phyloP scores from a whole-genome alignment of 1,140 invertebrate species.

The Hydropsyche tenuis region DNA sequence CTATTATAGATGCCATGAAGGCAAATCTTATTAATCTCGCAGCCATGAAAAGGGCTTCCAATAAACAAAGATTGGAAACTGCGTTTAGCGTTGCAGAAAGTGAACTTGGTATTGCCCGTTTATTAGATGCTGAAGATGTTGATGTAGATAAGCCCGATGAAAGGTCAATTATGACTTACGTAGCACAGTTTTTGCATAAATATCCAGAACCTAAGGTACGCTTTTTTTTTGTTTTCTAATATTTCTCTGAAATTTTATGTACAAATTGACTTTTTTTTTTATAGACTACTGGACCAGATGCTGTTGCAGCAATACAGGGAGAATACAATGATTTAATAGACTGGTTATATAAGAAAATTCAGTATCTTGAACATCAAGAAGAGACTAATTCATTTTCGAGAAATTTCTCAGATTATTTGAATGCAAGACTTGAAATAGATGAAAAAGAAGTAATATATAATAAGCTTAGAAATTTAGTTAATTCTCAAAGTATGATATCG shows the following conservation, averaged over 20 bases:
- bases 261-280: slow-evolving; percentile 52
- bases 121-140: slow-evolving; percentile 96
- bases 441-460: slow-evolving; percentile 72
- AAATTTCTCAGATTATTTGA: slow-evolving; percentile 73
- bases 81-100: slow-evolving; percentile 93
- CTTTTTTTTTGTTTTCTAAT: slow-evolving; percentile 14
- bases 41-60: slow-evolving; percentile 77
- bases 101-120: slow-evolving; percentile 89
- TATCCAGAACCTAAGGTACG: slow-evolving; percentile 82
- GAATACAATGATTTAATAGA: slow-evolving; percentile 80
- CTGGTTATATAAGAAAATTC: slow-evolving; percentile 82
- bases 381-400: slow-evolving; percentile 70
- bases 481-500: slow-evolving; percentile 77
- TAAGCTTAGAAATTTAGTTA: slow-evolving; percentile 76
- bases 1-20: slow-evolving; percentile 94
- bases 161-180: slow-evolving; percentile 99
- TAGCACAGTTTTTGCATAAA: slow-evolving; percentile 97
- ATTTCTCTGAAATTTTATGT: background rate
- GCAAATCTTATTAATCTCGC: slow-evolving; percentile 91
- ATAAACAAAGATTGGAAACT: slow-evolving; percentile 84
- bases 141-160: slow-evolving; percentile 97
- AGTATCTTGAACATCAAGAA: slow-evolving; percentile 72
- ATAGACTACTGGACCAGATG: slow-evolving; percentile 68
- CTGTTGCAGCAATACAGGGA: slow-evolving; percentile 76
- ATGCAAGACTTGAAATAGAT: slow-evolving; percentile 74